A percentile compares a stretch with the other conserved stretches of the same genome.
Conservation (phyloP, 2,797 vertebrate genomes). For the Dryobates pubescens region DNA sequence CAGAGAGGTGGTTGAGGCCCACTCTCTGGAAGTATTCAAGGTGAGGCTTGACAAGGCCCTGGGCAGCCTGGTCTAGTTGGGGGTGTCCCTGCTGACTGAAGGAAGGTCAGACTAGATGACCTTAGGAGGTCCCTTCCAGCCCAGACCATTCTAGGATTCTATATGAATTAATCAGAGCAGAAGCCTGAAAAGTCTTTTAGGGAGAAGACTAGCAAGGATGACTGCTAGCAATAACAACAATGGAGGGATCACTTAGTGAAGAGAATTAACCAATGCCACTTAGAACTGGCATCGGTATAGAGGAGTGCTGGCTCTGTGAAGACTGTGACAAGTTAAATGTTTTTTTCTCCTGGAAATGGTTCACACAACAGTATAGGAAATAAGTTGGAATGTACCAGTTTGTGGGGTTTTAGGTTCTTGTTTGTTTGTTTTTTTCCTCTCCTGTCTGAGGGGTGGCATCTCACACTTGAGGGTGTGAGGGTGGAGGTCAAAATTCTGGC, state of each 20-base stretch:
- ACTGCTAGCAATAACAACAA: background rate
- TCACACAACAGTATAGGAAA: background rate
- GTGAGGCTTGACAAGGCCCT: too few relatives aligned
- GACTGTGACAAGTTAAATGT: background rate
- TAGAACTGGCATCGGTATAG: background rate
- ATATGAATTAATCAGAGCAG: background rate
- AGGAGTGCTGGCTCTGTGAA: background rate
- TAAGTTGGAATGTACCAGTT: background rate
- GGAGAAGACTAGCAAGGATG: background rate
- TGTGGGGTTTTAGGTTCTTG: too few relatives aligned
- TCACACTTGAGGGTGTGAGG: background rate
- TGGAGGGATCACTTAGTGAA: background rate
- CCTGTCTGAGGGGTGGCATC: background rate
- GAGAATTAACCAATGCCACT: background rate
- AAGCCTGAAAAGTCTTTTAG: background rate
- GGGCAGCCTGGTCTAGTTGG: too few relatives aligned
- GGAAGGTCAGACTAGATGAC: too few relatives aligned
- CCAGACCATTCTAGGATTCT: too few relatives aligned
- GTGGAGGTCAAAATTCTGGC: background rate
- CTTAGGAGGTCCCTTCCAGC: too few relatives aligned
- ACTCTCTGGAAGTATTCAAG: too few relatives aligned
- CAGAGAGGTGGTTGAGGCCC: too few relatives aligned
- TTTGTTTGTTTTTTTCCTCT: too few relatives aligned
- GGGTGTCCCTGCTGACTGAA: too few relatives aligned
- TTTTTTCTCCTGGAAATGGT: background rate